Percentiles rank a stretch among this genome's conserved stretches.
These are phyloP conservation scores for Oriolus oriolus DNA, from an alignment of 2,113 vertebrate genomes.

Conservation along the genomic window DNA sequence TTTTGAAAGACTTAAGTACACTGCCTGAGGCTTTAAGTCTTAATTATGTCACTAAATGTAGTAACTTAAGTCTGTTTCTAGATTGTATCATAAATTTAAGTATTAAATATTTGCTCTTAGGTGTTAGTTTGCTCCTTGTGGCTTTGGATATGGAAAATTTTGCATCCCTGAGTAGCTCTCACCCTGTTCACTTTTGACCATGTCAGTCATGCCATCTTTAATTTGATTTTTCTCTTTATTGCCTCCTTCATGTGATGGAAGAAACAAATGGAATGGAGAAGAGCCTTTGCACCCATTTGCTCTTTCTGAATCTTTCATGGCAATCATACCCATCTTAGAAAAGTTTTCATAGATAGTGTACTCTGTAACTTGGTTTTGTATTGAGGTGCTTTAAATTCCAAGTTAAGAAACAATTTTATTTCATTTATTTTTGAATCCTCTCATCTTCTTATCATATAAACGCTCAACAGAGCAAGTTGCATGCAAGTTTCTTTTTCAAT, in stretches of 20 bases:
- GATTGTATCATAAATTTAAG: slow-evolving; percentile 15
- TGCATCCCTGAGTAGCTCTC: not conserved
- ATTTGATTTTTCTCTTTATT: not conserved
- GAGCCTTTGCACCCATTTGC: not conserved
- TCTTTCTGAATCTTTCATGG: not conserved
- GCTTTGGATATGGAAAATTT: not conserved
- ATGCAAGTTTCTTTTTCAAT: rapidly evolving
- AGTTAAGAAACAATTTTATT: not conserved
- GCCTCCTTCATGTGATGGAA: not conserved
- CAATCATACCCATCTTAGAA: rapidly evolving
- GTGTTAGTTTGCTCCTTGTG: not conserved
- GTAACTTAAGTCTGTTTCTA: slow-evolving; percentile 5
- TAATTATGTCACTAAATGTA: slow-evolving; percentile 58
- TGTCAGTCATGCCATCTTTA: not conserved
- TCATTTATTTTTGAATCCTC: not conserved
- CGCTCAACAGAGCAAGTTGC: not conserved
- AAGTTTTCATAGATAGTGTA: not conserved
- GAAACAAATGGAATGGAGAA: not conserved
- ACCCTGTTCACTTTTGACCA: not conserved
- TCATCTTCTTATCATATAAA: not conserved
- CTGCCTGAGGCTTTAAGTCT: slow-evolving; percentile 64
- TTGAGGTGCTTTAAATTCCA: not conserved
- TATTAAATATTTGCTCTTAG: slow-evolving; percentile 1
- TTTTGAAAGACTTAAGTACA: slow-evolving; percentile 66
- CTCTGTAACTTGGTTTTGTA: not conserved